Evolutionary conservation across 2,797 vertebrate species (phyloP).

Genomic region (Cirrhinus mrigala): DNA sequence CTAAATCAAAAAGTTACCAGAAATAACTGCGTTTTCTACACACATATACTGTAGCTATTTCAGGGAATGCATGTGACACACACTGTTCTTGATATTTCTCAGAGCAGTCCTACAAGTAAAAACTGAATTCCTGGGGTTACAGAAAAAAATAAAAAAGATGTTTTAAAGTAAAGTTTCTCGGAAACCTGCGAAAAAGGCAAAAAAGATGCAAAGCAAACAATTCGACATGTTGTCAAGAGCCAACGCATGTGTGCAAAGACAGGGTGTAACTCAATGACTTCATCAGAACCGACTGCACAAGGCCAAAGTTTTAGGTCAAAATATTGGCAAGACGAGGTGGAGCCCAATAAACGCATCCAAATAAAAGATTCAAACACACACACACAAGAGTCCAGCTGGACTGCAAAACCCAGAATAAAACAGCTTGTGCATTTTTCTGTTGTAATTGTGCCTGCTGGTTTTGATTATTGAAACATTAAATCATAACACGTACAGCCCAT

Average conservation of each 20-base stretch:
- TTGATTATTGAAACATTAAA: slow-evolving; percentile 32
- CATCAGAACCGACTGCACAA: neutral
- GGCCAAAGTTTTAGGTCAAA: slow-evolving; percentile 38
- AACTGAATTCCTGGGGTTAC: neutral
- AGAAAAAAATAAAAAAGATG: neutral
- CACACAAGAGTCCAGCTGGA: slow-evolving; percentile 30
- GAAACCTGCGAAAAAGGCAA: neutral
- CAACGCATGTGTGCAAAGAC: neutral
- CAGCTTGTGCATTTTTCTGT: slow-evolving; percentile 14
- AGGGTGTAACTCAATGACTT: slow-evolving; percentile 43
- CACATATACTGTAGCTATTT: neutral
- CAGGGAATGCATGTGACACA: neutral
- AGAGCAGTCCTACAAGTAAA: neutral
- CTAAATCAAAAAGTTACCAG: neutral
- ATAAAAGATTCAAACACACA: slow-evolving; percentile 35
- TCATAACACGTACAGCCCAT: slow-evolving; percentile 24
- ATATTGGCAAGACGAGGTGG: slow-evolving; percentile 36
- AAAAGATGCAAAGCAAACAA: neutral
- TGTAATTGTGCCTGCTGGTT: slow-evolving; percentile 35
- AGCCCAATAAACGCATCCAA: slow-evolving; percentile 29
- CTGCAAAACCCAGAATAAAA: slow-evolving; percentile 10
- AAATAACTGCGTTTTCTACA: neutral
- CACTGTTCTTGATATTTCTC: neutral
- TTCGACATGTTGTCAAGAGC: neutral
- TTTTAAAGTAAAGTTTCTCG: neutral